Evolutionary conservation across 2,888 invertebrate genomes (phyloP).

Genomic region (Aphidoletes aphidimyza): DNA sequence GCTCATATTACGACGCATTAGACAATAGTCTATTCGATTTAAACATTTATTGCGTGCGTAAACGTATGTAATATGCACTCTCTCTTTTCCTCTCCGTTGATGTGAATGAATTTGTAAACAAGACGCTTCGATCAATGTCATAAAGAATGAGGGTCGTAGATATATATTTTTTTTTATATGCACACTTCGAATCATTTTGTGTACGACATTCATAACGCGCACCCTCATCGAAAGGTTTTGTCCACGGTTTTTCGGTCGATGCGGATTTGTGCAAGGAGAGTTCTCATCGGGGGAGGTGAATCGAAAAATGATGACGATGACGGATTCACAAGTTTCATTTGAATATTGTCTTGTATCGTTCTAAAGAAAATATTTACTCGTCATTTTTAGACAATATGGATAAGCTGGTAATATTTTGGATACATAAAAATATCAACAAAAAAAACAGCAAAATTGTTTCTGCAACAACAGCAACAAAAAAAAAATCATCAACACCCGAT

Average conservation of each 20-base stretch:
- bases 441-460: not conserved
- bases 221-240: not conserved
- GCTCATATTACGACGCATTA: constrained; percentile 30
- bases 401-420: not conserved
- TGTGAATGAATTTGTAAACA: constrained; percentile 36
- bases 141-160: constrained; percentile 6
- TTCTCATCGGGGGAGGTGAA: not conserved
- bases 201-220: not conserved
- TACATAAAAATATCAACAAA: not conserved
- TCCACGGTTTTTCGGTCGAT: not conserved
- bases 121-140: not conserved
- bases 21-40: constrained; percentile 5
- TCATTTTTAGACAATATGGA: not conserved
- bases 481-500: not conserved
- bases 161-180: too few species aligned
- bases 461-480: not conserved
- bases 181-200: not conserved
- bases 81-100: not conserved
- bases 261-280: not conserved
- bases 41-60: constrained; percentile 18
- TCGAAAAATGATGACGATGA: not conserved
- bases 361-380: not conserved
- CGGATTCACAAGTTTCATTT: not conserved
- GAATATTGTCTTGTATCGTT: not conserved
- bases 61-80: constrained; percentile 14